Base-by-base conservation (phyloP, 2,113 vertebrate species). In the Tylochromis polylepis region DNA sequence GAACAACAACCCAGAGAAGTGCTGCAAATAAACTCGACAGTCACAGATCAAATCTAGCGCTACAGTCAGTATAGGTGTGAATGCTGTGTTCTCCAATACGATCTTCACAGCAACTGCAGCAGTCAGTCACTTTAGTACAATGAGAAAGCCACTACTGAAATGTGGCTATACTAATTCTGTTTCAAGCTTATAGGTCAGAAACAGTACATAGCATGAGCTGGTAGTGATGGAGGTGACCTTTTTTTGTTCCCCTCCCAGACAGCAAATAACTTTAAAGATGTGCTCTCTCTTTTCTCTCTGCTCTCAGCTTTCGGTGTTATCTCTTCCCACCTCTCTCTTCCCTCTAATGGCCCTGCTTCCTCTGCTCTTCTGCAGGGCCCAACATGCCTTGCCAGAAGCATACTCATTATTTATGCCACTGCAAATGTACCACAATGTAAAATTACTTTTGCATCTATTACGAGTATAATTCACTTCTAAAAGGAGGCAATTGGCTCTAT, bases 1-100 rank as follows among this genome's bases (percentile, higher is more conserved):
- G 75, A 88, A 79, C 56, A 14, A 62, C 84, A 85, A 89, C 78
- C 15, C 29, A n/a, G 55, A 59, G 29, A 88, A 59, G 77, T 46
- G 86, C 84, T 65, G 87, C 86, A 88, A 79, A 92, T 92, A 82
- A 84, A 90, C 72, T 60, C 60, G 51, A 87, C 82, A 82, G 77
- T 81, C 85, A 67, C 87, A 81, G 86, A 87, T 86, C 51, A 80
- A 59, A 82, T 86, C 57, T 75, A 60, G 56, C 75, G 38, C 34
- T 10, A 55, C 78, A 83, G 57, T 70, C 84, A 55, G 58, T 24
- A 7, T 14, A 79, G 15, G 81, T 82, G 87, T 85, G 78, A 87
- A 27, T 53, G 38, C 29, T 20, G 41, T 51, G 43, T 29, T 75
- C 24, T 49, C 43, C 70, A 75, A 20, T 36, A 31, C 11, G 49